Base-by-base conservation (phyloP, 2,888 invertebrate species). In the Drosophila dives region DNA sequence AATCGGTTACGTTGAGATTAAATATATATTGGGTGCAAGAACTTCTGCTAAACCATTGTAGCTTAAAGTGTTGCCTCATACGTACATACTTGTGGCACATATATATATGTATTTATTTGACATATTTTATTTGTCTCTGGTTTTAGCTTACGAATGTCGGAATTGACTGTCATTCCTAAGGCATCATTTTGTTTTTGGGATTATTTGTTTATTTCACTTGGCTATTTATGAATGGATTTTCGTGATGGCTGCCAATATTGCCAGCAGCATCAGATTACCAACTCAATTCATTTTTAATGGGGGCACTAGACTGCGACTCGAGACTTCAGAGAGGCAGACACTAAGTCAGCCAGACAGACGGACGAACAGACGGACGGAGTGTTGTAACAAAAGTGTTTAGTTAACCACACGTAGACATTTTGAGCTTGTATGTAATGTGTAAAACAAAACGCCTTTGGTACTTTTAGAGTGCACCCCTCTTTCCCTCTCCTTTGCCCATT, bases 361-460 rank as follows among this genome's bases (percentile, higher is more conserved):
- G 55, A 23, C 23, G 2, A 2, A 29, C 29, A 5, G 17, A 29
- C 58, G 26, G 64, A 56, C 59, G 48, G 50, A 63, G 59, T 56
- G 58, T 69, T 74, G 77, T 75, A 86, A 71, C 78, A 76, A 80
- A 77, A 80, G 77, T 75, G 72, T 69, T 77, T 68, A 70, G 72
- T 58, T 82, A 80, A 86, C 84, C 86, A 61, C 84, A 78, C 56
- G 74, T 74, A 56, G 36, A 54, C 36, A 54, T 55, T 55, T 58
- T 78, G 72, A 72, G 72, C 75, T 77, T 69, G 67, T 69, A 59
- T 77, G 75, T 72, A 68, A 74, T 85, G 83, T 85, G 85, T 83
- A 81, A 81, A 75, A 86, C 86, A 86, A 83, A 85, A 88, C 88
- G 86, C 58, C 75, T 72, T 53, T 53, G 60, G 72, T 70, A 72